Evolutionary conservation across 37 sponge, comb jelly and placozoan species (phyloP).

Genomic region (Amphimedon queenslandica): DNA sequence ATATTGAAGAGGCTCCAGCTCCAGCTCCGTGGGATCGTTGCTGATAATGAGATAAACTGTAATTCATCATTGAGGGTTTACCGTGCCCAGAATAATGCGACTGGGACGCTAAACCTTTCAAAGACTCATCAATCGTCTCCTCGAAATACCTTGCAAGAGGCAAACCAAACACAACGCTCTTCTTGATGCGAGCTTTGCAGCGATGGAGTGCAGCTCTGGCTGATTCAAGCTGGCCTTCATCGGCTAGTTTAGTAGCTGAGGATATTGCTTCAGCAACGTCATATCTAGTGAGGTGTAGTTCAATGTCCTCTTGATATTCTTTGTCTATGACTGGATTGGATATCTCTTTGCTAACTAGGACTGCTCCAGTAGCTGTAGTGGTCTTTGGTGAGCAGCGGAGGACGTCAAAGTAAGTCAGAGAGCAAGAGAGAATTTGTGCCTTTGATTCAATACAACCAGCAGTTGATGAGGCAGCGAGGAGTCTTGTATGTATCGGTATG

Average conservation of each 20-base stretch:
- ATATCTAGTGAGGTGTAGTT: conserved; percentile 54
- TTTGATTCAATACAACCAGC: neutral
- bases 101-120: conserved; percentile 43
- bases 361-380: conserved; percentile 4
- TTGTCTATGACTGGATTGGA: conserved; percentile 37
- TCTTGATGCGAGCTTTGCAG: conserved; percentile 14
- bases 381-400: conserved; percentile 22
- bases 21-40: too few relatives aligned
- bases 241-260: conserved; percentile 56
- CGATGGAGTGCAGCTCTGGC: conserved; percentile 50
- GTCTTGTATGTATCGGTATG: conserved; percentile 26
- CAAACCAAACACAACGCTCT: conserved; percentile 8
- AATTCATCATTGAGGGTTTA: conserved; percentile 43
- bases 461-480: conserved; percentile 3
- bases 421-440: conserved; percentile 35
- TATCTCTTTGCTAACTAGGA: conserved; percentile 31
- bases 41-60: conserved; percentile 66
- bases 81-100: conserved; percentile 56
- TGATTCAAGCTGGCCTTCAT: conserved; percentile 32
- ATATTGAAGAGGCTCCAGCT: too few relatives aligned
- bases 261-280: conserved; percentile 53
- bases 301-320: conserved; percentile 30
- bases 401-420: conserved; percentile 72
- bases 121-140: conserved; percentile 55
- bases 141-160: conserved; percentile 50